A percentile compares a stretch with the other conserved stretches of the same genome.
These are phyloP conservation scores for Hylaea fasciaria DNA, from an alignment of 2,888 invertebrate species.

Conservation along the genomic window DNA sequence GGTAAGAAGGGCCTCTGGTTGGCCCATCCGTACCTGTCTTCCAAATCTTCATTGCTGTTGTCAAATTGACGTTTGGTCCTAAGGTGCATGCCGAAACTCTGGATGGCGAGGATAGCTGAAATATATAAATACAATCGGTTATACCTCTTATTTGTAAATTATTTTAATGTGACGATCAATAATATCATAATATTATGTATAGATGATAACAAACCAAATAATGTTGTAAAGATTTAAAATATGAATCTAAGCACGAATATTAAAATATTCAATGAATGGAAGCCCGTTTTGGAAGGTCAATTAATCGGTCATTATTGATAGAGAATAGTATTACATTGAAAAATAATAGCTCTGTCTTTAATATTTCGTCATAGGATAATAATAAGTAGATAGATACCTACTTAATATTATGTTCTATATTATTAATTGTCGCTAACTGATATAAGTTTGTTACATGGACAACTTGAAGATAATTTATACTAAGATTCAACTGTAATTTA, in stretches of 20 bases:
- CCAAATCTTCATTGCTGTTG: conserved; percentile 48
- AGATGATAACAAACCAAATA: too few species aligned
- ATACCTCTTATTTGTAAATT: too few species aligned
- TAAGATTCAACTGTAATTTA: too few species aligned
- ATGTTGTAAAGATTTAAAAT: not conserved
- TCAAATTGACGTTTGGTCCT: conserved; percentile 56
- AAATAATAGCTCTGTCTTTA: too few species aligned
- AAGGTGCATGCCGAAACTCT: conserved; percentile 50
- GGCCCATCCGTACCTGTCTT: conserved; percentile 65
- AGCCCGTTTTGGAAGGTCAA: conserved; percentile 7
- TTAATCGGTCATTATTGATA: conserved; percentile 1
- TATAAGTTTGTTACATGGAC: too few species aligned
- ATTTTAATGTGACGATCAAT: too few species aligned
- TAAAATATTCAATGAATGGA: not conserved
- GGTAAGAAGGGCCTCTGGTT: conserved; percentile 24
- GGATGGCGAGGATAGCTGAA: conserved; percentile 55
- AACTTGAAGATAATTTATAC: not conserved
- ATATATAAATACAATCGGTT: too few species aligned
- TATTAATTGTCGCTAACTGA: too few species aligned
- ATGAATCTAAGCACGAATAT: not conserved
- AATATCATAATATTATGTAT: too few species aligned
- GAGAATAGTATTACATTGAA: not conserved
- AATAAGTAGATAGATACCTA: too few species aligned
- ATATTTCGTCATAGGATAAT: not conserved
- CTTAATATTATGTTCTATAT: too few species aligned